phyloP scores from a whole-genome alignment of 2,888 invertebrate genomes.

The Drosophila anomelani region DNA sequence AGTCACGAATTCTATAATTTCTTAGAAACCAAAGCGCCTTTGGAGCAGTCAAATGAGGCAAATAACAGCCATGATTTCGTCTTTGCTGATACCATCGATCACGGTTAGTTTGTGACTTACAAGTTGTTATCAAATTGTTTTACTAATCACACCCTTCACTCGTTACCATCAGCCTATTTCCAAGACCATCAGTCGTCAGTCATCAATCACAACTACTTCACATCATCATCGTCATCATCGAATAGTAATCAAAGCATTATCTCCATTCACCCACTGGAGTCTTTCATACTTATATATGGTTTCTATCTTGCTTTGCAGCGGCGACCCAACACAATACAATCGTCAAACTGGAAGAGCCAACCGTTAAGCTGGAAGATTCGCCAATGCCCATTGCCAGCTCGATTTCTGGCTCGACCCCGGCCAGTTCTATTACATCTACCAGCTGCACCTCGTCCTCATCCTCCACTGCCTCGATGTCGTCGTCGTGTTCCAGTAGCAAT shows the following conservation, averaged over 20 bases:
- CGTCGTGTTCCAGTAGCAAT: conserved; percentile 70
- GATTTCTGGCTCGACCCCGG: conserved; percentile 64
- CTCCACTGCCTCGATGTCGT: conserved; percentile 70
- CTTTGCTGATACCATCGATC: conserved; percentile 81
- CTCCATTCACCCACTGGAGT: not conserved
- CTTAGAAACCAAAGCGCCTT: conserved; percentile 69
- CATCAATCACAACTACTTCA: conserved; percentile 59
- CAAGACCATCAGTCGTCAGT: conserved; percentile 63
- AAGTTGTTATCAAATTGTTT: not conserved
- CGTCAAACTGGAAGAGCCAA: conserved; percentile 65
- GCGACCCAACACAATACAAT: conserved; percentile 48
- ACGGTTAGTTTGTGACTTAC: conserved; percentile 61
- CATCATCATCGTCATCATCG: conserved; percentile 71
- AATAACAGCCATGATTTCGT: conserved; percentile 67
- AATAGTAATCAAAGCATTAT: conserved; percentile 55
- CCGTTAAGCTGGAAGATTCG: conserved; percentile 75
- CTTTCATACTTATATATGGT: not conserved
- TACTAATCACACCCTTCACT: conserved; percentile 7
- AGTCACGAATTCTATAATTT: not conserved
- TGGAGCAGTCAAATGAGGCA: conserved; percentile 48
- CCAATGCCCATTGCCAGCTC: conserved; percentile 56
- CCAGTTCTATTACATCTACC: conserved; percentile 62
- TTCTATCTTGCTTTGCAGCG: conserved; percentile 14
- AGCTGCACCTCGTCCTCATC: conserved; percentile 74
- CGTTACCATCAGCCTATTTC: conserved; percentile 58